Conservation (phyloP, 1,140 invertebrate species). For the Pygmarrhopalites habei region DNA sequence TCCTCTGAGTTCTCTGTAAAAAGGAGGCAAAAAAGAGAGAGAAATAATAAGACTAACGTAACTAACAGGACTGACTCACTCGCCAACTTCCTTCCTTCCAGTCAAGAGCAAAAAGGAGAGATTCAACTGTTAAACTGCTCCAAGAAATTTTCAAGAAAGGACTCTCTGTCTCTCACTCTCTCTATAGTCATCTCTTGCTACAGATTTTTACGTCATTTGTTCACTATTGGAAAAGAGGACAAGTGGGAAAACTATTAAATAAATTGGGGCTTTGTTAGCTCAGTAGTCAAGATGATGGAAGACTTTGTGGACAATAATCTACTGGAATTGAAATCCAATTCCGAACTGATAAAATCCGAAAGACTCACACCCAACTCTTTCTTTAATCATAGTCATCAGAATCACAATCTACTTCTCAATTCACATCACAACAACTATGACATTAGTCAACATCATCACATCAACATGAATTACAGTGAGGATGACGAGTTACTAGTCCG, state of each 20-base stretch:
- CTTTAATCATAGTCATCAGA: neutral
- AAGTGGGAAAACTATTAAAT: too few species aligned
- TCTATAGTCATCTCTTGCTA: too few species aligned
- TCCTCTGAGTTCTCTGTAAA: too few species aligned
- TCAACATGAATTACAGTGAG: neutral
- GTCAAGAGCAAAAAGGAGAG: neutral
- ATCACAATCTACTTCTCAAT: neutral
- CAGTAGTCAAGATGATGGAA: neutral
- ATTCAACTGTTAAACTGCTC: too few species aligned
- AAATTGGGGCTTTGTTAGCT: too few species aligned
- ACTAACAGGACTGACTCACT: neutral
- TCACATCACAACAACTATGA: neutral
- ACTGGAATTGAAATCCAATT: neutral
- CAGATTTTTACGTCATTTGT: too few species aligned
- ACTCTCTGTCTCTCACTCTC: too few species aligned
- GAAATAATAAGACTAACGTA: neutral
- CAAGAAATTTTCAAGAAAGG: too few species aligned
- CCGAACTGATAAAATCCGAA: slow-evolving; percentile 3
- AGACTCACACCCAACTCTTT: slow-evolving; percentile 3
- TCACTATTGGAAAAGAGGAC: too few species aligned
- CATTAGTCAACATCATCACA: neutral
- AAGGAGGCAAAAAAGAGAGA: too few species aligned
- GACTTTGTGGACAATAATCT: slow-evolving; percentile 8
- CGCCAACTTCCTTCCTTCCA: neutral
- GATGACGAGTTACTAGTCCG: neutral